Evolutionary conservation across 64 coral and sea anemone genomes (phyloP), one percentile per base, ranked within the genome.

Genomic region (Stichodactyla mertensii): DNA sequence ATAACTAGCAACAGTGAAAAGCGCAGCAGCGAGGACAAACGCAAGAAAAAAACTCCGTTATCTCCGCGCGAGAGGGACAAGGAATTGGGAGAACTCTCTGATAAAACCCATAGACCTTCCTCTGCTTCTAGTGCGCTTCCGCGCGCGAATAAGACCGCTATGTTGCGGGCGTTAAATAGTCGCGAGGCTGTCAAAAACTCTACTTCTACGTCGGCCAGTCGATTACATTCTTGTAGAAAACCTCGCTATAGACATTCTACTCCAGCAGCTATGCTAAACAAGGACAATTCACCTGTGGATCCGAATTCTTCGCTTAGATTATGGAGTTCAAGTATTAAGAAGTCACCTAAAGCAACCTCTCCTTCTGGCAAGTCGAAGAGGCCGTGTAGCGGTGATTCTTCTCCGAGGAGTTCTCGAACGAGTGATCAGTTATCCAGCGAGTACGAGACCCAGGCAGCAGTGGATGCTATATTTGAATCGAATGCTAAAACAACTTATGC

Each of bases 111-210:
- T 55, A 82, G 94, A 23, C 88, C 91, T 10, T 57, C 86, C 11
- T 87, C 90, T 52, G 78, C 87, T 22, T 87, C 77, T n/a, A 79
- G 61, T 6, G 20, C 57, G 16, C 52, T 82, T 4, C 94, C 94
- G 7, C 94, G 94, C 71, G 91, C 71, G 0, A 97, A 97, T 61
- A 97, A 97, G 69, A 89, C 94, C 18, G 89, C 94, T 8, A 95
- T 92, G 90, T 27, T 95, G 19, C 77, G 94, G 11, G 94, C 91
- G 16, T 52, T 69, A 13, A 92, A 92, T 24, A 92, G 90, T 56
- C 71, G 90, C 8, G 91, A 97, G 86, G 94, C 88, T 20, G 85
- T 81, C 26, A 97, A 93, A 70, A 87, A 86, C 15, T 81, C 78
- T 19, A 51, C 12, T 8, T n/a, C 51, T n/a, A 16, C 78, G 19